Evolutionary conservation across 2,888 invertebrate species (phyloP), one percentile per base, ranked within the genome.

Genomic region (Anodontia alba): DNA sequence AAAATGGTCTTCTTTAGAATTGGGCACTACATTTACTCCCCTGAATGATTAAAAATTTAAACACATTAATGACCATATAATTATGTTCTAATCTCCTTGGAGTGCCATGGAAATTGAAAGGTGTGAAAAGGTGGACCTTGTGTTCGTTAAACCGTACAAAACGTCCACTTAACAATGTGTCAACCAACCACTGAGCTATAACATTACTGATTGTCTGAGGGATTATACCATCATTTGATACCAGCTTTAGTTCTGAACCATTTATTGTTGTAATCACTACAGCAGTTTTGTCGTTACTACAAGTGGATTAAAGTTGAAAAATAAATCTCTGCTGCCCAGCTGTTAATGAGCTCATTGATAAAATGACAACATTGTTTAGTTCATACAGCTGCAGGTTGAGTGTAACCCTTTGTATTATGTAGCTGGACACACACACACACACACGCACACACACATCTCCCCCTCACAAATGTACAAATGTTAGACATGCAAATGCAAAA

Each of bases 51-150:
- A 62, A 33, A 62, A 62, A 29, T 62, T 62, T 29, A 62, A 8
- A 62, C 33, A 29, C 62, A 62, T 62, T 62, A 75, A 67, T 29
- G 75, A 57, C 33, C 49, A 29, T 23, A 46, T 75, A 43, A 68
- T 68, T 33, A 67, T 51, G 75, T 68, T 51, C 42, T 76, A 76
- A 77, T 72, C 77, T 72, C 3, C 49, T 42, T 77, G 62, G 67
- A 77, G 77, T 77, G 72, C 17, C 72, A 33, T 31, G n/a, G 31
- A 66, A 46, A 66, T 69, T 66, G 51, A 72, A 68, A 77, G 68
- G 77, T 77, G 77, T 51, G 62, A 72, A 77, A 77, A 76, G 76
- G 76, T 70, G 71, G 70, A 76, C 43, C 43, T 43, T 57, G 36
- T 70, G 76, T 17, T 54, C 71, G 66, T 43, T 68, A 33, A 62